Evolutionary conservation across 2,888 invertebrate genomes (phyloP), one percentile per base, ranked within the genome.

Genomic region (Melanargia galathea): DNA sequence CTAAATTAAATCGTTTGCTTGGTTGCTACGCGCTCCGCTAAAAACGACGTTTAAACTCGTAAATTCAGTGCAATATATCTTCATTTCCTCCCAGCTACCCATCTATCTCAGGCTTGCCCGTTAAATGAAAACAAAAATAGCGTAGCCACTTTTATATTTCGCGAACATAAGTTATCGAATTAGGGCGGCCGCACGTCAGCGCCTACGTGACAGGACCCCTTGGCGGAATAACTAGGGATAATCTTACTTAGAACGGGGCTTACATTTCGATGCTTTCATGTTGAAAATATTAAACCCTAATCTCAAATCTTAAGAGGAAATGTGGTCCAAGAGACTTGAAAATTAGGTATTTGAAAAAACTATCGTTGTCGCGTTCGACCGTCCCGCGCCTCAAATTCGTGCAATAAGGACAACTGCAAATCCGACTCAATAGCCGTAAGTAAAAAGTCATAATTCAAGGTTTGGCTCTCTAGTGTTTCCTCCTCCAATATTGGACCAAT

Each of bases 111-210:
- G 20, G 35, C 38, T 38, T 11, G 13, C 57, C 54, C 24, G 60
- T 55, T 60, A 62, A 63, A 63, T 66, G 59, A 66, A 66, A 64
- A 66, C 62, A 62, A 66, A 66, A 68, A 68, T 68, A 66, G 59
- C 52, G 30, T 48, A 38, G 43, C 48, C 48, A 60, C 61, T 65
- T 63, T 63, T 63, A 68, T 61, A 68, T 57, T 63, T 67, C 60
- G 30, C 55, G 54, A 54, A 59, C 62, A 62, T 62, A 62, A 62
- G 54, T 65, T 62, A 65, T 55, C 59, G 65, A 62, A 65, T 65
- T 62, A 65, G 62, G 49, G 45, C 62, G 55, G 59, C 58, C 62
- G 49, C 48, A 55, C 62, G 62, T 59, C 65, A 59, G 33, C 4
- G 62, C 24, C 40, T 59, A 65, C 65, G 62, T 62, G 65, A 62